Evolutionary conservation across 2,113 vertebrate genomes (phyloP).

Genomic region (Psophia crepitans): DNA sequence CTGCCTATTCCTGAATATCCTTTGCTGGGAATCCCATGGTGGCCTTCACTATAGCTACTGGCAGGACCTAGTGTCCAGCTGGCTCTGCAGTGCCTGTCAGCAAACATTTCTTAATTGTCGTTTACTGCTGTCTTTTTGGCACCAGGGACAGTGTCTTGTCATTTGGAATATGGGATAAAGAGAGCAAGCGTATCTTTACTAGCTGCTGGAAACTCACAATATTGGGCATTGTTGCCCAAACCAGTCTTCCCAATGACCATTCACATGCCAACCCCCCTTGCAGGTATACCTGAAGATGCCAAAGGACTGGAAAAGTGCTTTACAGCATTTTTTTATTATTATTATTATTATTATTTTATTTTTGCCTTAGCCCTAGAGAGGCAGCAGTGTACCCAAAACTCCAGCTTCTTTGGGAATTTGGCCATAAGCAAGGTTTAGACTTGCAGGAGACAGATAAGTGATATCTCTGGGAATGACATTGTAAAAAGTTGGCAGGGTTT

Average conservation of each 20-base stretch:
- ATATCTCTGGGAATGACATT: neutral
- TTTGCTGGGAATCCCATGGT: neutral
- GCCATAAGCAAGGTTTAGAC: neutral
- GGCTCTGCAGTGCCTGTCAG: neutral
- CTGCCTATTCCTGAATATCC: neutral
- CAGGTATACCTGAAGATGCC: neutral
- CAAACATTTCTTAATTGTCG: neutral
- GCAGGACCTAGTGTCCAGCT: neutral
- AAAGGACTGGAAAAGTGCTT: neutral
- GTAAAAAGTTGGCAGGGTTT: neutral
- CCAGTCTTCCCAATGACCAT: neutral
- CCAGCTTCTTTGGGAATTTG: neutral
- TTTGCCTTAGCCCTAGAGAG: too few species aligned
- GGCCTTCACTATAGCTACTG: too few species aligned
- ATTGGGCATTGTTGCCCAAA: neutral
- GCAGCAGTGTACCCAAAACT: neutral
- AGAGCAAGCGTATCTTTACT: neutral
- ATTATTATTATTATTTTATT: too few species aligned
- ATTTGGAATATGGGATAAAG: neutral
- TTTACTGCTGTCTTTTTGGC: neutral
- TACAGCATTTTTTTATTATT: neutral
- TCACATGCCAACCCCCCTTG: neutral
- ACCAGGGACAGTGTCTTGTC: neutral
- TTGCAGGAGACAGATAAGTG: neutral
- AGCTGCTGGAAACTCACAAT: neutral